phyloP scores from a whole-genome alignment of 2,797 vertebrate genomes.

The Xenops minutus region DNA sequence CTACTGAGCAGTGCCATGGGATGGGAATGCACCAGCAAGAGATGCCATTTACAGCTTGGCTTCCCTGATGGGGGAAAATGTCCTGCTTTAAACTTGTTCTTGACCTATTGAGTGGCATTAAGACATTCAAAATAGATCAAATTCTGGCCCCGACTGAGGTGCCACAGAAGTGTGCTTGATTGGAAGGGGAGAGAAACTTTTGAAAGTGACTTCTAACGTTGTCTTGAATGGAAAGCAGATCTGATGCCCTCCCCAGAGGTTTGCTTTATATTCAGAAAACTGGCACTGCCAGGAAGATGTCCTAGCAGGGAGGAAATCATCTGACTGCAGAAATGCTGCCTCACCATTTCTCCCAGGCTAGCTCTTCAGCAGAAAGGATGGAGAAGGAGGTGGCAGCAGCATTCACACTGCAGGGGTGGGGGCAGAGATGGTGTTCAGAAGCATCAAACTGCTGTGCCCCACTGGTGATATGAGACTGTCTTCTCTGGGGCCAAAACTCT shows the following conservation, averaged over 20 bases:
- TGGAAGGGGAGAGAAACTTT: neutral
- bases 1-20: neutral
- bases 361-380: neutral
- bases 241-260: neutral
- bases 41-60: neutral
- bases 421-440: neutral
- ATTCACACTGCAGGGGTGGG: accelerated
- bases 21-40: neutral
- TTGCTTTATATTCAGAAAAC: neutral
- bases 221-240: neutral
- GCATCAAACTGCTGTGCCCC: neutral
- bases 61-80: neutral
- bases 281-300: neutral
- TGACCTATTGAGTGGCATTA: neutral
- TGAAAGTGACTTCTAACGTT: neutral
- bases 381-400: neutral
- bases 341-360: neutral
- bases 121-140: neutral
- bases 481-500: neutral
- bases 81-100: neutral
- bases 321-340: neutral
- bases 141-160: neutral
- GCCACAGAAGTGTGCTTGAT: neutral
- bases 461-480: neutral
- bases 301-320: neutral